Percentiles rank a stretch among this genome's conserved stretches.
Conservation (phyloP, 2,113 vertebrate genomes). For the Ranitomeya imitator region DNA sequence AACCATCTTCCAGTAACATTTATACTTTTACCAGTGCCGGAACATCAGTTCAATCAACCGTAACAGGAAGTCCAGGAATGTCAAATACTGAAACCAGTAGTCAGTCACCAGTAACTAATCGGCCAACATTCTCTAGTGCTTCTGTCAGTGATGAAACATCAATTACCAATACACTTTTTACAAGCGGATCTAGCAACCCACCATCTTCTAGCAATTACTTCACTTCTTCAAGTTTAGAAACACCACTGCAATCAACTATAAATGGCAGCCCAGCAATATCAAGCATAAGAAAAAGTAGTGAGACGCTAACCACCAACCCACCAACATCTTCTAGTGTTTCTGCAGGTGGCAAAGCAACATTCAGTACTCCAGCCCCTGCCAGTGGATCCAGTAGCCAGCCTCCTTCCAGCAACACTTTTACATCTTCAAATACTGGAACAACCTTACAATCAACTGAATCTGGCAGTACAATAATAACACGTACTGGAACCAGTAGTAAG, state of each 20-base stretch:
- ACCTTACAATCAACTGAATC: not conserved
- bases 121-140: not conserved
- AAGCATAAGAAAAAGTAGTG: not conserved
- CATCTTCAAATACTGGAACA: not conserved
- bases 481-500: not conserved
- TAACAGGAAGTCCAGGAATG: not conserved
- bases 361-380: not conserved
- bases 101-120: not conserved
- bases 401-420: not conserved
- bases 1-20: not conserved
- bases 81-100: not conserved
- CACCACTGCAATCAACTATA: not conserved
- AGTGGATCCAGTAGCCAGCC: not conserved
- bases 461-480: too few species aligned
- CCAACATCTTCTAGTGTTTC: not conserved
- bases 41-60: not conserved
- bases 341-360: not conserved
- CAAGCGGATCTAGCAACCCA: not conserved
- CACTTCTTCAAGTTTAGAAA: not conserved
- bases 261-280: not conserved
- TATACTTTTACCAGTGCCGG: not conserved
- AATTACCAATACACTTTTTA: not conserved
- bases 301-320: not conserved
- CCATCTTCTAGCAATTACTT: not conserved
- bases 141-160: not conserved